These are phyloP conservation scores for Progne subis DNA, from an alignment of 2,113 vertebrate genomes.

Conservation along the genomic window DNA sequence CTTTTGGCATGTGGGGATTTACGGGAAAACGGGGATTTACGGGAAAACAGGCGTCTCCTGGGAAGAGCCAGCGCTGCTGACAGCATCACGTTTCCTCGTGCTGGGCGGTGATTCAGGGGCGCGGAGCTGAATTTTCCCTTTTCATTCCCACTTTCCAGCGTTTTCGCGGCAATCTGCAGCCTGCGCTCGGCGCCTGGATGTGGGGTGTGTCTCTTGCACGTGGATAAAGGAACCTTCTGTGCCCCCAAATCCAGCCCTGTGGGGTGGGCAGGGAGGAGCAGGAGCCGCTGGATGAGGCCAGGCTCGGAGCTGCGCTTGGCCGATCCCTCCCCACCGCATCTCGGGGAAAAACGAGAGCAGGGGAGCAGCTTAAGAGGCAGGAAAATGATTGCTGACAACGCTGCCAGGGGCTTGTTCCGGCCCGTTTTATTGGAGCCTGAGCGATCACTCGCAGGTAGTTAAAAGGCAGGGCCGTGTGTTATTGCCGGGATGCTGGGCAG, in stretches of 20 bases:
- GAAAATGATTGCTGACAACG: constrained; percentile 9
- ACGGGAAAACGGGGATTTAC: not conserved
- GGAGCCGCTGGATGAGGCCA: rapidly evolving
- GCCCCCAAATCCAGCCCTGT: not conserved
- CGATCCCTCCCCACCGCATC: rapidly evolving
- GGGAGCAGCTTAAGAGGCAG: constrained; percentile 22
- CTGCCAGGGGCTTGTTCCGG: not conserved
- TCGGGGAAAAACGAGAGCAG: not conserved
- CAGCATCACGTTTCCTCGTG: not conserved
- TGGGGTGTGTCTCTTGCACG: rapidly evolving
- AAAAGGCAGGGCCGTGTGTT: constrained; percentile 27
- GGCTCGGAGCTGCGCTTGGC: rapidly evolving
- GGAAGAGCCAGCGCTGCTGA: not conserved
- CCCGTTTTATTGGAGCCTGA: not conserved
- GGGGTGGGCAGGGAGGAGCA: not conserved
- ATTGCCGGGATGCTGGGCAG: not conserved
- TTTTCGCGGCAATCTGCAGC: not conserved
- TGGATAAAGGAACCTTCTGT: rapidly evolving
- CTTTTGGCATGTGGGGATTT: not conserved
- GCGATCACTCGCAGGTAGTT: constrained; percentile 21
- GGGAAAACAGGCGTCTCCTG: not conserved
- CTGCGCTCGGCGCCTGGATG: rapidly evolving
- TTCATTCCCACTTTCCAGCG: not conserved
- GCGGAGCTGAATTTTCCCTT: no score
- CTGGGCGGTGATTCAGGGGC: not conserved